Evolutionary conservation across 2,888 invertebrate genomes (phyloP).

Genomic region (Synanthedon myopaeformis): DNA sequence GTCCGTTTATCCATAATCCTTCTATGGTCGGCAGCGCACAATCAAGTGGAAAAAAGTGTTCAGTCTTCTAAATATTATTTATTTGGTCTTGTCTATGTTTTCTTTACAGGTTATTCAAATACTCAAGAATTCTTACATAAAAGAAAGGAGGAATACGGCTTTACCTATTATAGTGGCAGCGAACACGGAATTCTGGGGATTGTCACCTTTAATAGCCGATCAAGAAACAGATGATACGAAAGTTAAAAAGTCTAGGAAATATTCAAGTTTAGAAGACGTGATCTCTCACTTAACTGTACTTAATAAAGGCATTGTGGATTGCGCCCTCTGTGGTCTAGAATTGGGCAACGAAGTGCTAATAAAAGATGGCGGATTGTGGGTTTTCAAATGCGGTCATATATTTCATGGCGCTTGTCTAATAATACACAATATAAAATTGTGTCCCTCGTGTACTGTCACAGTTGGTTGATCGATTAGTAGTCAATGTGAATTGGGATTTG

Average conservation of each 20-base stretch:
- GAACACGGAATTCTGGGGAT: slow-evolving; percentile 65
- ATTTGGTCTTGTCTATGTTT: no score
- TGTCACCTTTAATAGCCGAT: slow-evolving; percentile 22
- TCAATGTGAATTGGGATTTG: no score
- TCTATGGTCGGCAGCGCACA: no score
- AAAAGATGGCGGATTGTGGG: slow-evolving; percentile 72
- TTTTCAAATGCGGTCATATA: slow-evolving; percentile 73
- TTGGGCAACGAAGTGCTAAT: slow-evolving; percentile 70
- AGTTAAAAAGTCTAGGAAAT: background rate
- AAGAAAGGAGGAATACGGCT: slow-evolving; percentile 45
- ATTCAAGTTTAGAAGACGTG: background rate
- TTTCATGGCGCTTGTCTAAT: slow-evolving; percentile 73
- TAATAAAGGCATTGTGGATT: slow-evolving; percentile 23
- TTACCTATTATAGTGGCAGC: slow-evolving; percentile 52
- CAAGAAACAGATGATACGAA: background rate
- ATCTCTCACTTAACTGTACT: background rate
- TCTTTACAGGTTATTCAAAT: slow-evolving; percentile 42
- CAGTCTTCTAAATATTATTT: no score
- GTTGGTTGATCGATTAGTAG: background rate
- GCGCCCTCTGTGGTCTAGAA: slow-evolving; percentile 70
- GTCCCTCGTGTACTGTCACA: slow-evolving; percentile 38
- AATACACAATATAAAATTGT: slow-evolving; percentile 64
- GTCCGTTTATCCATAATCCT: no score
- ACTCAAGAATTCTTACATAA: slow-evolving; percentile 34
- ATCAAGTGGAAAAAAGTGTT: no score